A percentile compares a stretch with the other conserved stretches of the same genome.
phyloP scores from a whole-genome alignment of 1,140 invertebrate species.

The Drosophila obscura region DNA sequence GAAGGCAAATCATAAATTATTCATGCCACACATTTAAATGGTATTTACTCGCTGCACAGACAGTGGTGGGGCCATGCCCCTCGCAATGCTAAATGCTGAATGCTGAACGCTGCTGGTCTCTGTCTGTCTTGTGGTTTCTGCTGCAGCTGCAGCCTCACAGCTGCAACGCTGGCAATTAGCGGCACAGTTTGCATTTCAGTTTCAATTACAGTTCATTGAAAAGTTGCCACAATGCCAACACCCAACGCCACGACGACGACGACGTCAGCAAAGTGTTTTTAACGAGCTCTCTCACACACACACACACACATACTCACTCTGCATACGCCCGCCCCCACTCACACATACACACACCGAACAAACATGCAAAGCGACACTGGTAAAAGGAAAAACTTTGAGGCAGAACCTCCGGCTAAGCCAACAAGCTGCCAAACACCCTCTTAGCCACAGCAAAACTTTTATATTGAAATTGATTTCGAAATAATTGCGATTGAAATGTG shows the following conservation, averaged over 20 bases:
- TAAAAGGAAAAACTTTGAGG: slow-evolving; percentile 61
- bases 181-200: slow-evolving; percentile 68
- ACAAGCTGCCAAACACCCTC: slow-evolving; percentile 67
- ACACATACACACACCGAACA: slow-evolving; percentile 26
- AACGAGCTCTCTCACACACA: slow-evolving; percentile 58
- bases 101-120: slow-evolving; percentile 3
- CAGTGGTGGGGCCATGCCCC: no score
- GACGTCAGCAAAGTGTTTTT: slow-evolving; percentile 79
- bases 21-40: slow-evolving; percentile 72
- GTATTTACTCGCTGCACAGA: slow-evolving; percentile 46
- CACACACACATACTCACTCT: not conserved
- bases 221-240: slow-evolving; percentile 75
- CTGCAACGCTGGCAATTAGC: slow-evolving; percentile 68
- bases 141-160: slow-evolving; percentile 26
- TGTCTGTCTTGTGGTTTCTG: slow-evolving; percentile 16
- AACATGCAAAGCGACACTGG: slow-evolving; percentile 52
- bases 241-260: slow-evolving; percentile 33
- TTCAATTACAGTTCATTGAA: slow-evolving; percentile 80
- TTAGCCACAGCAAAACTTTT: slow-evolving; percentile 58
- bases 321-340: not conserved
- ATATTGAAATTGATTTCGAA: slow-evolving; percentile 81
- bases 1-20: slow-evolving; percentile 73
- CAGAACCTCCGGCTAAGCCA: slow-evolving; percentile 62
- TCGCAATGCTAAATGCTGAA: no score
- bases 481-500: slow-evolving; percentile 78